Evolutionary conservation across 2,113 vertebrate species (phyloP), one percentile per base, ranked within the genome.

Genomic region (Pygoscelis antarcticus): DNA sequence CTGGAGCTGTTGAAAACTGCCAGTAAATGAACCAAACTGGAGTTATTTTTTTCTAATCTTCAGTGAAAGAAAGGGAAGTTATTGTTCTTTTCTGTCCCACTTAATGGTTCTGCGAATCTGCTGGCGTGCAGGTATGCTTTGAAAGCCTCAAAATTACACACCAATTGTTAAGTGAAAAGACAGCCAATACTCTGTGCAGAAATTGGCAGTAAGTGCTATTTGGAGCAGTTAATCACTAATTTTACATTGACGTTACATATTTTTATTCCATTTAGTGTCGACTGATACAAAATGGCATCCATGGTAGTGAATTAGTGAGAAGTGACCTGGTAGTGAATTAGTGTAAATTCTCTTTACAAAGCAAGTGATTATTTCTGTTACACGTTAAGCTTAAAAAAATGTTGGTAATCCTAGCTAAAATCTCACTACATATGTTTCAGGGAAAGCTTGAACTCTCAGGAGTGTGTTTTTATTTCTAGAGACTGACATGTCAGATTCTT

Each of bases 141-240:
- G 44, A 94, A 95, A 96, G 52, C 69, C 17, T 94, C 40, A 52
- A 92, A 92, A 93, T 90, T 90, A 62, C 12, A 76, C 20, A 79
- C 42, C 11, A 13, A 47, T 78, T 47, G 9, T 85, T 84, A 78
- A 94, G 38, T 61, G 44, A 82, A 75, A 94, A 83, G 55, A 17
- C 32, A 91, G 30, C 9, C 25, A 79, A 60, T 47, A 44, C 11
- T 68, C 5, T 58, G 8, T 34, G 23, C 27, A 88, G 52, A 93
- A 89, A 85, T 49, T 40, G 60, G 6, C 70, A 83, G 44, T 69
- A 90, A 86, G 49, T 82, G 58, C 9, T 79, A 25, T 64, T 72
- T 77, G 42, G 68, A 91, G 38, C 21, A 66, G 38, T 70, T 83
- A 90, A 90, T 87, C 57, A 79, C 51, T 81, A 71, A 85, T 95